Percentiles rank a stretch among this genome's conserved stretches.
Evolutionary conservation across 2,888 invertebrate genomes (phyloP).

Genomic region (Drosophila kokeensis): DNA sequence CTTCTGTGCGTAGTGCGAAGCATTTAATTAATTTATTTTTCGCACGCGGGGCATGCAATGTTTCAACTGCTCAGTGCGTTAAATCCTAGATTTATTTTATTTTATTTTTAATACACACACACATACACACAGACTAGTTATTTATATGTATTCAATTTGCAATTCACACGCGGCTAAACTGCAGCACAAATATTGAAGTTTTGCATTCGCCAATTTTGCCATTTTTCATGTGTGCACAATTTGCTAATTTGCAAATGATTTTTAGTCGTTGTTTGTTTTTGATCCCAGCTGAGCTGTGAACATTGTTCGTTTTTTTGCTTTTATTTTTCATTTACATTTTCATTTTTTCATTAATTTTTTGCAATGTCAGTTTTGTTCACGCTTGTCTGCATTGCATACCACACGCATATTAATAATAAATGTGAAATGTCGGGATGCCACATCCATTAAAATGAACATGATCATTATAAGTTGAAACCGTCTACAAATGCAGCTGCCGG

Average conservation of each 20-base stretch:
- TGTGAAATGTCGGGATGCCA: conserved; percentile 9
- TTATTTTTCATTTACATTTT: conserved; percentile 11
- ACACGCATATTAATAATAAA: conserved; percentile 20
- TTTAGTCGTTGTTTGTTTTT: conserved; percentile 30
- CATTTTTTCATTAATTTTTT: conserved; percentile 33
- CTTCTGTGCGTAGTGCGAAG: conserved; percentile 4
- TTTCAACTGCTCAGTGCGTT: conserved; percentile 53
- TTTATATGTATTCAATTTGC: conserved; percentile 22
- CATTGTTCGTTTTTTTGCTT: conserved; percentile 22
- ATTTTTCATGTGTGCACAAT: conserved; percentile 36
- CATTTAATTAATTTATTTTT: conserved; percentile 70
- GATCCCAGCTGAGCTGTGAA: conserved; percentile 5
- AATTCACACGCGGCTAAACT: conserved; percentile 30
- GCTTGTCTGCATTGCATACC: conserved; percentile 25
- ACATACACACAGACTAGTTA: not conserved
- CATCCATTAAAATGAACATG: conserved; percentile 31
- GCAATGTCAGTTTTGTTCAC: conserved; percentile 51
- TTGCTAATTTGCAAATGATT: conserved; percentile 73
- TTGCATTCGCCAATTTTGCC: conserved; percentile 9
- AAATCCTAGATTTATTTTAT: conserved; percentile 45
- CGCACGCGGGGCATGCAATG: conserved; percentile 52
- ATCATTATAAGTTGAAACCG: conserved; percentile 6
- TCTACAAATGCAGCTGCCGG: conserved; percentile 22
- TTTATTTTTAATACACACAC: conserved; percentile 12
- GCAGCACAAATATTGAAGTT: conserved; percentile 30